Conservation (phyloP, 1,140 invertebrate genomes). For the Drosophila kanapiae region DNA sequence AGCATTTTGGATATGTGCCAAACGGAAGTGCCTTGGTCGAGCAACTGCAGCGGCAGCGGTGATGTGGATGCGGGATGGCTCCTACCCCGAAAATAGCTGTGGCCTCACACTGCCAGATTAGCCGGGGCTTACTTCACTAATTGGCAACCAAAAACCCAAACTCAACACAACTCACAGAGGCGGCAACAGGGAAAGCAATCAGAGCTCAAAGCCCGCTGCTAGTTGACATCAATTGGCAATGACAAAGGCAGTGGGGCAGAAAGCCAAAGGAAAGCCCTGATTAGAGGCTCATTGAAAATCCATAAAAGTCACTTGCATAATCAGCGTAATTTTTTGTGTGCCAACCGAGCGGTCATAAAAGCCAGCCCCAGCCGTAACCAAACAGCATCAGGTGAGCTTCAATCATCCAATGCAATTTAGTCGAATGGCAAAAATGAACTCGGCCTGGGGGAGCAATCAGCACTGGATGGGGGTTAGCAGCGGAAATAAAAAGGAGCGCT, state of each 20-base stretch:
- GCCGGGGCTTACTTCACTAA: constrained; percentile 44
- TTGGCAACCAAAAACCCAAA: constrained; percentile 27
- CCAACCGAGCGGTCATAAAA: constrained; percentile 46
- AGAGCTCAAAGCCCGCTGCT: constrained; percentile 49
- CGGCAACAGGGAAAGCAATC: constrained; percentile 52
- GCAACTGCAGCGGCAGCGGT: constrained; percentile 20
- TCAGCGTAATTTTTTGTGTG: constrained; percentile 56
- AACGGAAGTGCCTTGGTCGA: constrained; percentile 49
- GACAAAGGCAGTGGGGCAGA: constrained; percentile 35
- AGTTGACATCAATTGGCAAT: constrained; percentile 66
- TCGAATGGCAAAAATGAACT: constrained; percentile 63
- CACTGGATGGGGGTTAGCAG: constrained; percentile 13
- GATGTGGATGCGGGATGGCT: not conserved
- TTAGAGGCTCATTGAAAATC: constrained; percentile 70
- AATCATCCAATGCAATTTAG: constrained; percentile 70
- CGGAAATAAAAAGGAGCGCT: constrained; percentile 38
- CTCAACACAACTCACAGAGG: constrained; percentile 27
- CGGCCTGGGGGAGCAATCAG: constrained; percentile 78
- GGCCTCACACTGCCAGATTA: constrained; percentile 23
- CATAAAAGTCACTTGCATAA: constrained; percentile 71
- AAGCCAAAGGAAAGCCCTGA: constrained; percentile 33
- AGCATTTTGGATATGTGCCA: constrained; percentile 66
- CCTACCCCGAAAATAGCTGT: constrained; percentile 16
- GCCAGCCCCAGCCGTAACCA: constrained; percentile 24
- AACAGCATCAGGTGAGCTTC: constrained; percentile 48